These are phyloP conservation scores for Calosoma granatense DNA, from an alignment of 1,140 invertebrate genomes.

Conservation along the genomic window DNA sequence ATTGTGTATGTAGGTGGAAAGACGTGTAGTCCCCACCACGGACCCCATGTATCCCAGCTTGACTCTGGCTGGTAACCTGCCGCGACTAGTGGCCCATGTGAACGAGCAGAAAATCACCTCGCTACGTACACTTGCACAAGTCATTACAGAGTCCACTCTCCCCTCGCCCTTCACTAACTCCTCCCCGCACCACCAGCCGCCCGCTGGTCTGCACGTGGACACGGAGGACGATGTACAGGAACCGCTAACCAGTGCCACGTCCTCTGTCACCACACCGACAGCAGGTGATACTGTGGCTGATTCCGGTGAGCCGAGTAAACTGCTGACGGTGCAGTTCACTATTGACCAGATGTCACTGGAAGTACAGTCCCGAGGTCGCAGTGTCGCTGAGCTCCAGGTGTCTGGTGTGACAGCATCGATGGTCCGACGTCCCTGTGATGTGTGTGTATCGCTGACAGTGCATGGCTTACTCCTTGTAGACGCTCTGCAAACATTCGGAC, in stretches of 20 bases:
- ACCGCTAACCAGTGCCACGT: constrained; percentile 12
- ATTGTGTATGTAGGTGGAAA: constrained; percentile 46
- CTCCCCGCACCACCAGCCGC: neutral
- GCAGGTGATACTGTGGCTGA: constrained; percentile 14
- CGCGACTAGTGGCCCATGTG: constrained; percentile 77
- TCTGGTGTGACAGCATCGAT: constrained; percentile 72
- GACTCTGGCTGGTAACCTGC: constrained; percentile 73
- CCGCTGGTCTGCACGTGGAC: neutral
- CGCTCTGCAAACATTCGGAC: constrained; percentile 87
- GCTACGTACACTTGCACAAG: constrained; percentile 35
- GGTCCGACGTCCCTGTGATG: constrained; percentile 59
- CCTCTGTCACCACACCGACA: constrained; percentile 15
- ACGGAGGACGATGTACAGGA: constrained; percentile 16
- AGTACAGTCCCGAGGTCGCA: constrained; percentile 70
- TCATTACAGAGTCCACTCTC: constrained; percentile 34
- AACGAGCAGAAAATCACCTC: constrained; percentile 78
- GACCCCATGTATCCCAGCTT: constrained; percentile 80
- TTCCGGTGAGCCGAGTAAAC: constrained; percentile 40
- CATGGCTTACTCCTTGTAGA: constrained; percentile 88
- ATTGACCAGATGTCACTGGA: constrained; percentile 83
- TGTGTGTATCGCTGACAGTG: constrained; percentile 71
- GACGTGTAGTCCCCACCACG: constrained; percentile 66
- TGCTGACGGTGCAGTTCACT: constrained; percentile 77
- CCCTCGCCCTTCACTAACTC: constrained; percentile 35
- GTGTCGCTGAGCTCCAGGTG: constrained; percentile 84